Evolutionary conservation across 1,140 invertebrate genomes (phyloP).

Genomic region (Apolygus lucorum): DNA sequence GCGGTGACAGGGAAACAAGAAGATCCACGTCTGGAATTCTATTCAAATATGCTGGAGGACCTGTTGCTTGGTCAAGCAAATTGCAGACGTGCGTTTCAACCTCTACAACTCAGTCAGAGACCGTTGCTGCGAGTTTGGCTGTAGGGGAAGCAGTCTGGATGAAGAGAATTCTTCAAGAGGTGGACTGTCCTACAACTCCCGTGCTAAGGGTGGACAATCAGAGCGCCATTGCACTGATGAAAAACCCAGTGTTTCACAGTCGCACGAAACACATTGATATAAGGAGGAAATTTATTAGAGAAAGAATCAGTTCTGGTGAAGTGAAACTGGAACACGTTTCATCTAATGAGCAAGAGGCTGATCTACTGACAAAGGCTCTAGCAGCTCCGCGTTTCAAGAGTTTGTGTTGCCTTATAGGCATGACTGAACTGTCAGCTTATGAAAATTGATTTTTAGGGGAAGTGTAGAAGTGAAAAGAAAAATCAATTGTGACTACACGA

Average conservation of each 20-base stretch:
- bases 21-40: neutral
- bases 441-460: no score
- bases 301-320: neutral
- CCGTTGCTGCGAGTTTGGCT: no score
- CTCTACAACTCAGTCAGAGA: neutral
- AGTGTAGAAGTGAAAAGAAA: no score
- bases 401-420: conserved; percentile 13
- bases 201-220: neutral
- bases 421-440: neutral
- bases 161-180: neutral
- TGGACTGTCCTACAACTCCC: neutral
- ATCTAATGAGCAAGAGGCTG: neutral
- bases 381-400: conserved; percentile 21
- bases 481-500: no score
- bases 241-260: conserved; percentile 33
- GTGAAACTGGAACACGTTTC: conserved; percentile 4
- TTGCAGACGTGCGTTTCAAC: neutral
- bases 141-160: no score
- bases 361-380: no score
- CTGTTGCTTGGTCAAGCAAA: neutral
- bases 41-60: neutral
- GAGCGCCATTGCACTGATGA: neutral
- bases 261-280: conserved; percentile 37
- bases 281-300: conserved; percentile 16
- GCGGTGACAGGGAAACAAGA: neutral